Percentiles rank a stretch among this genome's conserved stretches.
Conservation (phyloP, 2,888 invertebrate genomes). For the Phasia obesa region DNA sequence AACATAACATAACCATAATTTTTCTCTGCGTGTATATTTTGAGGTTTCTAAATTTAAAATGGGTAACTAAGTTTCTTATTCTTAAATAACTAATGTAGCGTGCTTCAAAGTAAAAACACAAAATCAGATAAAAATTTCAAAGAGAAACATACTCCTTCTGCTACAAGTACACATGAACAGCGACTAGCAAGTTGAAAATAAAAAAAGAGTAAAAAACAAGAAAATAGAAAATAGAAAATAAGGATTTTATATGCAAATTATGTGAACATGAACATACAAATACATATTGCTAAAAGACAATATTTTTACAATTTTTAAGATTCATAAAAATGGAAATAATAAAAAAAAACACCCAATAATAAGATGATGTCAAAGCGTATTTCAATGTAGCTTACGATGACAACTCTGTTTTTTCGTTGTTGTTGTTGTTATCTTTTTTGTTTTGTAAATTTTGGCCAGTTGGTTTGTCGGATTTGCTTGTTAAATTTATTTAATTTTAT, state of each 20-base stretch:
- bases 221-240: not conserved
- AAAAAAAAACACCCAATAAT: slow-evolving; percentile 1
- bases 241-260: slow-evolving; percentile 28
- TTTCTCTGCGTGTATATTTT: too few species aligned
- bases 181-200: slow-evolving; percentile 10
- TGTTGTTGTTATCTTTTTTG: not conserved
- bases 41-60: too few species aligned
- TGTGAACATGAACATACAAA: slow-evolving; percentile 38
- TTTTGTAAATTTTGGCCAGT: not conserved
- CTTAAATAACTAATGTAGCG: not conserved
- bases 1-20: too few species aligned
- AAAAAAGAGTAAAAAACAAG: slow-evolving; percentile 1
- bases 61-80: not conserved
- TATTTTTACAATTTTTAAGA: slow-evolving; percentile 48
- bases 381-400: slow-evolving; percentile 56
- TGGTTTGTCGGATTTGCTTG: slow-evolving; percentile 35
- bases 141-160: not conserved
- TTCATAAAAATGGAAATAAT: slow-evolving; percentile 11
- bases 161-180: slow-evolving; percentile 1
- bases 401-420: slow-evolving; percentile 46
- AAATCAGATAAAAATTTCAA: slow-evolving; percentile 25
- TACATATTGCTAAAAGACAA: slow-evolving; percentile 35
- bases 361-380: slow-evolving; percentile 51
- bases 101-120: slow-evolving; percentile 13
- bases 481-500: slow-evolving; percentile 11